Base-by-base conservation (phyloP, 2,888 invertebrate species). In the Sinodicranocentrus sp. region DNA sequence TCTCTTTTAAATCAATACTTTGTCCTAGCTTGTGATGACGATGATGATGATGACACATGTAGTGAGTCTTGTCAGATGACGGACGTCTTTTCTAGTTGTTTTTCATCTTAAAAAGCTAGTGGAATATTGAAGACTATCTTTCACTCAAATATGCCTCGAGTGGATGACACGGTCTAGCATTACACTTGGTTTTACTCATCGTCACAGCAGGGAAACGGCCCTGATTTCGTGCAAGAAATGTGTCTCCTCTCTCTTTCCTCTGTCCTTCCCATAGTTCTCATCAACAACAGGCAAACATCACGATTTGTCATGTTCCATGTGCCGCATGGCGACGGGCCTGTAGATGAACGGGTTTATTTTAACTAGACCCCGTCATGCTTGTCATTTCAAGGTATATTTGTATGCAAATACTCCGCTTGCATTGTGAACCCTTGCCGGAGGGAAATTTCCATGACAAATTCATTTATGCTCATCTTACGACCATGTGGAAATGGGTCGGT, bases 391-490 rank as follows among this genome's bases (percentile, higher is more conserved):
- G 57, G 59, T 39, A 72, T 72, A 10, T 10, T 57, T 57, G 39
- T 23, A 72, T 72, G 43, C 71, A 57, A 72, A 72, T 72, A 23
- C 59, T 48, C 19, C 54, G n/a, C 48, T 71, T 25, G 23, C 19
- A 43, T 57, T 26, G 23, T 33, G 39, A 72, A 72, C 33, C 57
- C 13, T 39, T 19, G 57, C 71, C 57, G 13, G n/a, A 33, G 59
- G 71, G 23, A 33, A 43, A 39, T 59, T 17, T 54, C 3, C 28
- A 3, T 59, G 59, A 59, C 71, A 57, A 72, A 72, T 72, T 72
- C 57, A 72, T 72, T 72, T 72, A 59, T 72, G 43, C 28, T 26
- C 33, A 23, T 19, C 43, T 25, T 68, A 19, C n/a, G 3, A 15
- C n/a, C 28, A 28, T 39, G 5, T 39, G 6, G 39, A 19, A 54